A percentile compares a stretch with the other conserved stretches of the same genome.
Evolutionary conservation across 2,888 invertebrate species (phyloP).

Genomic region (Lepetodrilus schrolli): DNA sequence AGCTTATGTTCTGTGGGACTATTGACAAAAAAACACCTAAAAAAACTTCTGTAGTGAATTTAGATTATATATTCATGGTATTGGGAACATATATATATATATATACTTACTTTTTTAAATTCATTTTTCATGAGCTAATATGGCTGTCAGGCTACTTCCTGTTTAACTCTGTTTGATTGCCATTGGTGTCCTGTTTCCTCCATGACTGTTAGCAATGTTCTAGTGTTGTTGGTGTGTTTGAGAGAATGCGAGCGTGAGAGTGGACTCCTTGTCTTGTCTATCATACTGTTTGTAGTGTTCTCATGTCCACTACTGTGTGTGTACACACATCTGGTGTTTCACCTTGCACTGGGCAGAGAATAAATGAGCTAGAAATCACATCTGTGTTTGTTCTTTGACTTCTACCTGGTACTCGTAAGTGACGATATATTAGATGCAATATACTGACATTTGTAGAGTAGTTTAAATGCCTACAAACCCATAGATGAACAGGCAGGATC

Average conservation of each 20-base stretch:
- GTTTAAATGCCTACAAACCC: too few species aligned
- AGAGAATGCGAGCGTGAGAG: not conserved
- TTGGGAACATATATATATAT: slow-evolving; percentile 17
- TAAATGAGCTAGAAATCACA: slow-evolving; percentile 14
- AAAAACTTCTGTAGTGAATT: slow-evolving; percentile 12
- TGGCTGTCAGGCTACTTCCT: slow-evolving; percentile 15
- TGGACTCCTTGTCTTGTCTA: not conserved
- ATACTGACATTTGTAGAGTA: too few species aligned
- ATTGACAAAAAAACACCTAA: not conserved
- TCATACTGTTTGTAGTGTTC: slow-evolving; percentile 18
- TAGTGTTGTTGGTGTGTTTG: slow-evolving; percentile 19
- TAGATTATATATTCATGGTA: slow-evolving; percentile 16
- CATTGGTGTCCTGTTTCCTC: slow-evolving; percentile 7
- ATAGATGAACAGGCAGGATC: too few species aligned
- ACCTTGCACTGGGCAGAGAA: not conserved
- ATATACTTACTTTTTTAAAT: slow-evolving; percentile 11
- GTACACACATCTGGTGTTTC: not conserved
- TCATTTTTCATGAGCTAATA: slow-evolving; percentile 26
- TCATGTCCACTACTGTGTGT: not conserved
- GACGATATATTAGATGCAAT: too few species aligned
- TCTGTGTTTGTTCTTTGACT: slow-evolving; percentile 12
- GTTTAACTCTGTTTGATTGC: slow-evolving; percentile 5
- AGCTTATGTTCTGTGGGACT: slow-evolving; percentile 5
- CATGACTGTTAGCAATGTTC: slow-evolving; percentile 27
- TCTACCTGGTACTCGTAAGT: too few species aligned